Percentiles rank a stretch among this genome's conserved stretches.
phyloP scores from a whole-genome alignment of 2,113 vertebrate species.

The Lepus americanus region DNA sequence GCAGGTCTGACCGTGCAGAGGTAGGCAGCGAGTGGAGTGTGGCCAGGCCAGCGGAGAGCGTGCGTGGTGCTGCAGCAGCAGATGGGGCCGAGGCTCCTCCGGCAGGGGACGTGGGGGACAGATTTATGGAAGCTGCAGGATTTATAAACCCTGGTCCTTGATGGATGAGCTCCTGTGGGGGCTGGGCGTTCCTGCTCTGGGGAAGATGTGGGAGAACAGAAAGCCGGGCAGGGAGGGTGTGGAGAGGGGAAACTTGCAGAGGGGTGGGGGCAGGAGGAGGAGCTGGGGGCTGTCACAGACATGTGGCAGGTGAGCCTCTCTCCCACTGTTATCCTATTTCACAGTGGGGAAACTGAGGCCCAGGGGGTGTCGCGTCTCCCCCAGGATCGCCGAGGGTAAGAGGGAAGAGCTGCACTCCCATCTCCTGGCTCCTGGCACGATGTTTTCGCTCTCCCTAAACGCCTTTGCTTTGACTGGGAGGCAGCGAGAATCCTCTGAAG shows the following conservation, averaged over 20 bases:
- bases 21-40: neutral
- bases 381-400: neutral
- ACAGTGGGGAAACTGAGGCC: neutral
- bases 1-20: neutral
- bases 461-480: constrained; percentile 57
- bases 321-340: neutral
- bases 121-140: neutral
- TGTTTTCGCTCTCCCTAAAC: neutral
- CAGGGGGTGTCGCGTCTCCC: neutral
- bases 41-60: neutral
- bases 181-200: neutral
- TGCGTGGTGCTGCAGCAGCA: fast-evolving
- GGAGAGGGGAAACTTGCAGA: neutral
- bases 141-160: neutral
- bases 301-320: neutral
- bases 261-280: neutral
- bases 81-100: neutral
- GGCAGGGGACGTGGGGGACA: fast-evolving
- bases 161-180: neutral
- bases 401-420: fast-evolving
- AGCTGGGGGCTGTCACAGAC: neutral
- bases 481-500: constrained; percentile 65
- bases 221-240: neutral
- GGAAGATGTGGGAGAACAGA: neutral
- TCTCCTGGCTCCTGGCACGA: neutral